Conservation (phyloP, 2,888 invertebrate genomes). For the Hydrotaea cyrtoneurina region DNA sequence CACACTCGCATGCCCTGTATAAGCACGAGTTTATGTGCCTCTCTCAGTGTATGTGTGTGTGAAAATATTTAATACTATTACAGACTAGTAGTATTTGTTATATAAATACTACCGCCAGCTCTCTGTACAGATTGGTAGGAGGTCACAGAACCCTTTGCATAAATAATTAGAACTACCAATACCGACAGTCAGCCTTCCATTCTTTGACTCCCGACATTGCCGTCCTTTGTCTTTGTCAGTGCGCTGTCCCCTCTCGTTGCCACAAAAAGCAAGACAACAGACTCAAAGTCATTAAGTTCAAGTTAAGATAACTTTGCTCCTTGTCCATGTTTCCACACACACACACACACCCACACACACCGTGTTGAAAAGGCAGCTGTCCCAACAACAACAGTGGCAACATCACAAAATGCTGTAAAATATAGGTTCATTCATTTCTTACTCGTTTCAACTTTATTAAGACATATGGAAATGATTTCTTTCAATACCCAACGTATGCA, state of each 20-base stretch:
- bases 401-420: not conserved
- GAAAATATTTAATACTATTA: not conserved
- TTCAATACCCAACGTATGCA: not conserved
- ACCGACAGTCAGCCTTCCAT: not conserved
- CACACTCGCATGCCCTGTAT: not conserved
- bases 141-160: slow-evolving; percentile 47
- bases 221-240: not conserved
- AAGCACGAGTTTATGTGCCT: no score
- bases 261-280: not conserved
- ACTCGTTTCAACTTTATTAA: slow-evolving; percentile 5
- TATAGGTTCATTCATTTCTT: slow-evolving; percentile 15
- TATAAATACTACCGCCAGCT: not conserved
- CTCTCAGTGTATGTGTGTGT: not conserved
- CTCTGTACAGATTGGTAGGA: not conserved
- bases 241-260: slow-evolving; percentile 1
- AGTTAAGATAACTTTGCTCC: slow-evolving; percentile 17
- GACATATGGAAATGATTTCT: slow-evolving; percentile 18
- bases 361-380: not conserved
- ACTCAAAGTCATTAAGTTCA: slow-evolving; percentile 45
- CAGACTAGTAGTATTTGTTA: not conserved
- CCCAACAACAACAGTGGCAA: not conserved
- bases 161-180: slow-evolving; percentile 55
- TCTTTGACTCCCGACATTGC: not conserved
- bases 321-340: not conserved
- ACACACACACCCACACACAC: not conserved